A percentile compares a stretch with the other conserved stretches of the same genome.
These are phyloP conservation scores for Drosophila kikkawai DNA, from an alignment of 1,140 invertebrate genomes.

Conservation along the genomic window DNA sequence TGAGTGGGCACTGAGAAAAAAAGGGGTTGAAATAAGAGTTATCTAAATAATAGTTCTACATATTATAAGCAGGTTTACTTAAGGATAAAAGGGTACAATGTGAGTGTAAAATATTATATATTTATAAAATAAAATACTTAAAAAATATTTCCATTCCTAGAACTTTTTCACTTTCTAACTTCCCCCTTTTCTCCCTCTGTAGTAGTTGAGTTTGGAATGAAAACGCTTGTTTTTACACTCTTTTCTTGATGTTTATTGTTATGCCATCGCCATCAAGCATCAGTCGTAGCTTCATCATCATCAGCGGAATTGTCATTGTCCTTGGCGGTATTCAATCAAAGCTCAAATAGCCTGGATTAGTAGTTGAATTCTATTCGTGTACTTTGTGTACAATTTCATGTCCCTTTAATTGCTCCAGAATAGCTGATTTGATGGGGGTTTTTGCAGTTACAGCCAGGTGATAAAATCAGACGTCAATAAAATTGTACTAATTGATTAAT, in stretches of 20 bases:
- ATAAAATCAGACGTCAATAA: conserved; percentile 12
- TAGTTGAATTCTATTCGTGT: conserved; percentile 25
- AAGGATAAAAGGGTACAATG: not conserved
- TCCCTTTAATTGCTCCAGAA: conserved; percentile 59
- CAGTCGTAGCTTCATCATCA: conserved; percentile 55
- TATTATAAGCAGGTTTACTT: not conserved
- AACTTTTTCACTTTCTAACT: not conserved
- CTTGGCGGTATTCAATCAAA: conserved; percentile 67
- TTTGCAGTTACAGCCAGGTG: conserved; percentile 42
- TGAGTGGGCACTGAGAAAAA: conserved; percentile 11
- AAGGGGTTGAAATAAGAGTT: not conserved
- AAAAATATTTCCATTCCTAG: not conserved
- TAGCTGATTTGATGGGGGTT: conserved; percentile 36
- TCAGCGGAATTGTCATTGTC: conserved; percentile 53
- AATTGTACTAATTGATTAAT: conserved; percentile 41
- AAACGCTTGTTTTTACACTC: conserved; percentile 70
- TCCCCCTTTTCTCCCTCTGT: not conserved
- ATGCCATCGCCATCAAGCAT: conserved; percentile 65
- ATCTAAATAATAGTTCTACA: not conserved
- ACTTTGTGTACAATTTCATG: conserved; percentile 44
- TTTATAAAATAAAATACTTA: not conserved
- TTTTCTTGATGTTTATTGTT: conserved; percentile 73
- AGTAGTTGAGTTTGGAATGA: conserved; percentile 27
- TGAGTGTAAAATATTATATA: too few relatives aligned
- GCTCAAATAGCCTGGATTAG: conserved; percentile 66